These are phyloP conservation scores for Antigone vipio DNA, from an alignment of 2,113 vertebrate genomes.

Conservation along the genomic window DNA sequence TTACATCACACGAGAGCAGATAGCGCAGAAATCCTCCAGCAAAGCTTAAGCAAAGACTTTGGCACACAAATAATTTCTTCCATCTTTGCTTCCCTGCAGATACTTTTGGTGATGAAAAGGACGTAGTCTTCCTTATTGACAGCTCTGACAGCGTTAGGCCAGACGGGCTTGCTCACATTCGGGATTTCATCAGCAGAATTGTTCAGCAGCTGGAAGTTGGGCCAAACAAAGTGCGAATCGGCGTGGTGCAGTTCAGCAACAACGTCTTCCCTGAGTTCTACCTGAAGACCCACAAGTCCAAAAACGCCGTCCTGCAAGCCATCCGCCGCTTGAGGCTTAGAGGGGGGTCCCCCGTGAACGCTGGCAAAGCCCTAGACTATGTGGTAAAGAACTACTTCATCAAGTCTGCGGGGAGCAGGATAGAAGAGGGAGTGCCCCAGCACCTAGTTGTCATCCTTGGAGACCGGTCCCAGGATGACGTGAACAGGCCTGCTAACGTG, in stretches of 20 bases:
- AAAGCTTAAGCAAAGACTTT: neutral
- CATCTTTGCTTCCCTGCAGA: neutral
- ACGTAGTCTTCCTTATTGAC: conserved; percentile 94
- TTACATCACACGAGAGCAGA: neutral
- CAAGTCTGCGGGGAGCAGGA: conserved; percentile 82
- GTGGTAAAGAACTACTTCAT: conserved; percentile 83
- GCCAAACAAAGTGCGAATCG: conserved; percentile 84
- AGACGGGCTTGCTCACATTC: conserved; percentile 82
- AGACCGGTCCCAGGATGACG: conserved; percentile 83
- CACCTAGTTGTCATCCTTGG: conserved; percentile 90
- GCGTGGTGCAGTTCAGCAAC: conserved; percentile 87
- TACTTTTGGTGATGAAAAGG: conserved; percentile 78
- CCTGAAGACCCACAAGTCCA: conserved; percentile 81
- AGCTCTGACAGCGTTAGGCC: conserved; percentile 78
- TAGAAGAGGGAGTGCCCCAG: conserved; percentile 84
- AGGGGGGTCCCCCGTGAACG: conserved; percentile 81
- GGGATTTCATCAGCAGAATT: conserved; percentile 86
- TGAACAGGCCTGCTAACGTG: conserved; percentile 72
- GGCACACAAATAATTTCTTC: neutral
- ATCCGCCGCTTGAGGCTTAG: conserved; percentile 82
- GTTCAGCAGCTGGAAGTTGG: conserved; percentile 84
- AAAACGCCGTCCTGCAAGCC: conserved; percentile 73
- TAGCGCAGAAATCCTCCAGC: neutral
- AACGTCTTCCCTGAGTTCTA: conserved; percentile 82
- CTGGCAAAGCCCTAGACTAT: conserved; percentile 84